These are phyloP conservation scores for Catocala fraxini DNA, from an alignment of 2,888 invertebrate genomes.

Conservation along the genomic window DNA sequence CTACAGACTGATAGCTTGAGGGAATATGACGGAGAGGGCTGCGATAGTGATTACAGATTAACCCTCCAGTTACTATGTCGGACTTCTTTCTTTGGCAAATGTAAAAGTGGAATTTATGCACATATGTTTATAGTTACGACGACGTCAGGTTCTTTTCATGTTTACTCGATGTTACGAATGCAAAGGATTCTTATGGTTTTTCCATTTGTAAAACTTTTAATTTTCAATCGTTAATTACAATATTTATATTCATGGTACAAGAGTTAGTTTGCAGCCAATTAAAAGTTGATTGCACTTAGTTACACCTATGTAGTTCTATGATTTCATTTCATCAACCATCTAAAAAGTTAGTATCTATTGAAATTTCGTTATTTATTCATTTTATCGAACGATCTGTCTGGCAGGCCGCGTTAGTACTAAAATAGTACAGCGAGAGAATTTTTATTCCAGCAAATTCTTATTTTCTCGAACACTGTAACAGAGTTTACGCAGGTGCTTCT, in stretches of 20 bases:
- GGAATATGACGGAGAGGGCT: constrained; percentile 47
- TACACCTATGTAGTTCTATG: constrained; percentile 7
- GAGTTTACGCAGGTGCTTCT: constrained; percentile 73
- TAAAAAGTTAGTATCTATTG: constrained; percentile 15
- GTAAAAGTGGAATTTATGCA: constrained; percentile 26
- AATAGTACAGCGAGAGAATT: constrained; percentile 32
- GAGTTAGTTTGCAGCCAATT: background rate
- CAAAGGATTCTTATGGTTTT: background rate
- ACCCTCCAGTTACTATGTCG: constrained; percentile 46
- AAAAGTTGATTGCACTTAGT: constrained; percentile 7
- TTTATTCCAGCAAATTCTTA: constrained; percentile 46
- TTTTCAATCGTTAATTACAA: no score
- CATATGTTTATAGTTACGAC: constrained; percentile 14
- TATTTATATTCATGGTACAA: background rate
- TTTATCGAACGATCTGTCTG: constrained; percentile 20
- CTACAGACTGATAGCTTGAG: constrained; percentile 45
- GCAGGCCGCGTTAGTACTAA: constrained; percentile 17
- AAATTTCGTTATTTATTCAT: constrained; percentile 12
- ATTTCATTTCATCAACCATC: background rate
- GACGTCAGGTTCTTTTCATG: background rate
- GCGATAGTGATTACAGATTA: constrained; percentile 58
- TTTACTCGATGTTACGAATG: background rate
- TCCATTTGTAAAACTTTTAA: background rate
- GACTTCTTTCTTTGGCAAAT: constrained; percentile 31
- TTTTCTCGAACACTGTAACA: constrained; percentile 48